Base-by-base conservation (phyloP, 2,888 invertebrate species). In the Nasonovia ribisnigri region DNA sequence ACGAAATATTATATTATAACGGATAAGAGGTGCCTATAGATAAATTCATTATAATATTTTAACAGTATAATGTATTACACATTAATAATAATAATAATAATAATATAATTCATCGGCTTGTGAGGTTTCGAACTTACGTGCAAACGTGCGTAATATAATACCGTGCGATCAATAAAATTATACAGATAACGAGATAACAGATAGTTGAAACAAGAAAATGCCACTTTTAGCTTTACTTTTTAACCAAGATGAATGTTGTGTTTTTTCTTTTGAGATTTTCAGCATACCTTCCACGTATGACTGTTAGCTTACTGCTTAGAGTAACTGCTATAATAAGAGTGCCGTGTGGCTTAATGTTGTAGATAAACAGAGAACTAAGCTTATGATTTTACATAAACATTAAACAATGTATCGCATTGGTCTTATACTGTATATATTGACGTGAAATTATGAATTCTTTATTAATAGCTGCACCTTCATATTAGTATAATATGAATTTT, bases 11-110 rank as follows among this genome's bases (percentile, higher is more conserved):
- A 48, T 48, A 48, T 51, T 51, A 54, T 36, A 36, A 36, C 8
- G 8, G 36, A 36, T n/a, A 77, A 77, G 1, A 24, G 16, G 67
- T 36, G 1, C 20, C 5, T 36, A 6, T 20, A 77, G 6, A 77
- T 36, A 36, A 16, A 67, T n/a, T 6, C 6, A n/a, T 77, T 36
- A 20, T 77, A 36, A 16, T 77, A 77, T 77, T 36, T 36, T 36
- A 77, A 77, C 77, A 36, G 77, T 36, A 77, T 77, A 36, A 36
- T 77, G 36, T 20, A 77, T 77, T 77, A 20, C 36, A 67, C 36
- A 67, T 67, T 67, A 67, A 77, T 36, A 36, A 77, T 60, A 60
- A 60, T n/a, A 67, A 60, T 67, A 67, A 67, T n/a, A n/a, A n/a
- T 36, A 77, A 8, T 20, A 60, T 11, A 60, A 77, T 20, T 36